Base-by-base conservation (phyloP, 1,140 invertebrate genomes). In the Drosophila varians region DNA sequence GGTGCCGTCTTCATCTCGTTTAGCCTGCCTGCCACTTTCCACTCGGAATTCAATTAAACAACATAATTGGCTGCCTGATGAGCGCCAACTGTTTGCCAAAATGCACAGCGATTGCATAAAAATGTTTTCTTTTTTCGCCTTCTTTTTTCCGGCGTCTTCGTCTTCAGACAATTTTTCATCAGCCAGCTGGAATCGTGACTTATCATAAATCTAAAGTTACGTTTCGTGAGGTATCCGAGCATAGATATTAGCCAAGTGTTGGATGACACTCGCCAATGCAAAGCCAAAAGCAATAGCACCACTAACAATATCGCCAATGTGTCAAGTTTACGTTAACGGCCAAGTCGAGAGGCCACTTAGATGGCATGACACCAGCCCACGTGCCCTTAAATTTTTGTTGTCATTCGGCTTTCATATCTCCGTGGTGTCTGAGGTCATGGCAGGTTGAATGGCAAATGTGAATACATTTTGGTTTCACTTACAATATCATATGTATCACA, bases 241-340 rank as follows among this genome's bases (percentile, higher is more conserved):
- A 19, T 16, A 25, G 38, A 57, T 46, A 40, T 2, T 68, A 40
- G 43, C 48, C 74, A 53, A 69, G 76, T 72, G 72, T 71, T 60
- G 18, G 28, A 61, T 66, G 74, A 62, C 56, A n/a, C n/a, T n/a
- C n/a, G n/a, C n/a, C n/a, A n/a, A n/a, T 21, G 4, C 21, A 2
- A 2, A 2, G 45, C 60, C 23, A n/a, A 62, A 43, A 42, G 34
- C 57, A 62, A 45, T 46, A 62, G 4, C 53, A 21, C 58, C 56
- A 48, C 62, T 43, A 74, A 71, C 26, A 40, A 45, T 68, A 18
- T 51, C 57, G 57, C 56, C 55, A 61, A 83, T 76, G 73, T 86
- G 76, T 86, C 80, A 84, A 79, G 80, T 76, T 69, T 69, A 61
- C 64, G 76, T 79, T 84, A 84, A 84, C 86, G 61, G 75, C 72